Conservation (phyloP, 2,888 invertebrate genomes). For the Melangyna quadrimaculata region DNA sequence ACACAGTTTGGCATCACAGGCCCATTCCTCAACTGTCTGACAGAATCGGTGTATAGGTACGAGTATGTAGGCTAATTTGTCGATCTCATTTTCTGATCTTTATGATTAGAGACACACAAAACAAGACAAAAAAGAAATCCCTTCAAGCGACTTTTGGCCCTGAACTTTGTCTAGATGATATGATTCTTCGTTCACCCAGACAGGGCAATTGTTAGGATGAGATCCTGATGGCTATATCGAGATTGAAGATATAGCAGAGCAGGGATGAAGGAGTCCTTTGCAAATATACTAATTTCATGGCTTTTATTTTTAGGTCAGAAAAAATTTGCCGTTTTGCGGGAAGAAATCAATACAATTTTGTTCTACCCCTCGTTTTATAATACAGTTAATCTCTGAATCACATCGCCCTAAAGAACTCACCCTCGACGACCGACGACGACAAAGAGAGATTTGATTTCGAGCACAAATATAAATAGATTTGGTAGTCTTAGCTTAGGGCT, state of each 20-base stretch:
- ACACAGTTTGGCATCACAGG: not conserved
- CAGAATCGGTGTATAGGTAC: no score
- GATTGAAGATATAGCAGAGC: conserved; percentile 29
- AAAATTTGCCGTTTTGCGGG: conserved; percentile 14
- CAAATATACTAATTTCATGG: conserved; percentile 2
- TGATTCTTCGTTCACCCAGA: conserved; percentile 37
- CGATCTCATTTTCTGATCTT: conserved; percentile 49
- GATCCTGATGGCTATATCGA: conserved; percentile 14
- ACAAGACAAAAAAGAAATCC: not conserved
- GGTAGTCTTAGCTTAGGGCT: conserved; percentile 30
- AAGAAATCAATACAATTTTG: conserved; percentile 52
- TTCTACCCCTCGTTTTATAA: conserved; percentile 22
- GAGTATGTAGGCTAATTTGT: conserved; percentile 51
- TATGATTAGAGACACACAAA: not conserved
- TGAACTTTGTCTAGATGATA: conserved; percentile 4
- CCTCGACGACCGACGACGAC: no score
- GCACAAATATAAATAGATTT: conserved; percentile 44
- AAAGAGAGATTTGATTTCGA: conserved; percentile 9
- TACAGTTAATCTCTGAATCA: conserved; percentile 33
- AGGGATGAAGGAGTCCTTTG: no score
- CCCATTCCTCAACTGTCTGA: not conserved
- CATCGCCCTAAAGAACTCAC: not conserved
- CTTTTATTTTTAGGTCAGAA: conserved; percentile 21
- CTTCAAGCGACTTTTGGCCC: conserved; percentile 7
- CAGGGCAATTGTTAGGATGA: not conserved